These are phyloP conservation scores for Hiodon alosoides DNA, from an alignment of 2,113 vertebrate species.

Conservation along the genomic window DNA sequence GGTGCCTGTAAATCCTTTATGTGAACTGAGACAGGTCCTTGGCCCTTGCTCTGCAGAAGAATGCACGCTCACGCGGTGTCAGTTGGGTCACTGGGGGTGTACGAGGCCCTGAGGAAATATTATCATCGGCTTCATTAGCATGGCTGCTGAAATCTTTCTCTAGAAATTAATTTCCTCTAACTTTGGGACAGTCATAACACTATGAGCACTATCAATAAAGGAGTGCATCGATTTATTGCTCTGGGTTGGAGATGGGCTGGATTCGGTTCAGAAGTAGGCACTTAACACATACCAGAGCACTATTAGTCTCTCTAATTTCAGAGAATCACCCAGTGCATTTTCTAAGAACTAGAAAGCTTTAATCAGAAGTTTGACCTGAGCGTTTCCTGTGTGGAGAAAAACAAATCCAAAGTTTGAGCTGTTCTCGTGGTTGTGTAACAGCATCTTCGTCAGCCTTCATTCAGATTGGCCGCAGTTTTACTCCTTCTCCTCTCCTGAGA, in stretches of 20 bases:
- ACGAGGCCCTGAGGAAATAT: conserved; percentile 64
- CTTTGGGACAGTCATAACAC: conserved; percentile 43
- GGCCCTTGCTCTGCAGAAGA: background rate
- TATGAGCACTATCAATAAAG: conserved; percentile 36
- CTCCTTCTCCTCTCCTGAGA: conserved; percentile 36
- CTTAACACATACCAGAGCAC: no score
- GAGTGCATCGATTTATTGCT: conserved; percentile 22
- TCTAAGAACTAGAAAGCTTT: no score
- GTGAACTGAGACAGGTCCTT: background rate
- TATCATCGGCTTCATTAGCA: conserved; percentile 56
- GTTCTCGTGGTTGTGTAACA: background rate
- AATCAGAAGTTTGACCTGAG: no score
- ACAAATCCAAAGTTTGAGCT: background rate
- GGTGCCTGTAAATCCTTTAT: conserved; percentile 8
- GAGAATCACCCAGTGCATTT: no score
- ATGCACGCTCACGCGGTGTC: background rate
- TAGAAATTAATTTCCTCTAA: conserved; percentile 52
- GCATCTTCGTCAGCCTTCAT: background rate
- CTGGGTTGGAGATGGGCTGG: background rate
- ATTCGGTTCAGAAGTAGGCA: background rate
- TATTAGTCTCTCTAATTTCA: no score
- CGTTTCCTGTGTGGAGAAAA: no score
- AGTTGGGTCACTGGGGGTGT: conserved; percentile 54
- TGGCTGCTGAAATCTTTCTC: conserved; percentile 55
- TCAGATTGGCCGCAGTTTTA: background rate